Base-by-base conservation (phyloP, 1,140 invertebrate species). In the Papilio aristodemus region DNA sequence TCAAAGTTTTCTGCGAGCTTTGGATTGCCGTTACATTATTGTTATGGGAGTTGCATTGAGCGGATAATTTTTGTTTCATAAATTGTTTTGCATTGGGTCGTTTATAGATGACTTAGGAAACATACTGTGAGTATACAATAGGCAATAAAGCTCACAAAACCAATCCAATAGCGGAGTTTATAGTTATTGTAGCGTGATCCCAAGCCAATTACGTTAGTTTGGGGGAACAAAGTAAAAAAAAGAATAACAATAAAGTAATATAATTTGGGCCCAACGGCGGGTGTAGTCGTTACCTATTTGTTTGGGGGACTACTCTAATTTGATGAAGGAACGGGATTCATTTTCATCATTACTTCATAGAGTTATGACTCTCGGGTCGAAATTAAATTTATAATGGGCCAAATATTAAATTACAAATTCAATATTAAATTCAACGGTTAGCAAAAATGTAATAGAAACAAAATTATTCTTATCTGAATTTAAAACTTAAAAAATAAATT, bases 201-300 rank as follows among this genome's bases (percentile, higher is more conserved):
- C 83, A 78, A 83, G 81, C 89, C 86, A 89, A 91, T 89, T 91
- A 87, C 81, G 83, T 80, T 83, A 85, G 83, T 87, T 86, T 81
- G 76, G 84, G 89, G 89, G 85, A 87, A 84, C 77, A 83, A 81
- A 87, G 76, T 81, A 86, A 89, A 90, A 80, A 76, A 90, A 87
- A 84, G 77, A 84, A 89, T 88, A 90, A 89, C 87, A 91, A 89
- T 89, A 89, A 87, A 89, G 79, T 88, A 89, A 91, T 89, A 91
- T 87, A 91, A 89, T 89, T 91, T 89, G 83, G 86, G 78, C 77
- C 70, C 76, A 82, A 70, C 79, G 76, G 75, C 77, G 80, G 78
- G 76, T 79, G 75, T 79, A 79, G 85, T 80, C 83, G 83, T 89
- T 88, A 83, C 83, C 77, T 85, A 83, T 84, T 89, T 86, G 82